Conservation (phyloP, 2,888 invertebrate genomes). For the Microctonus aethiopoides region DNA sequence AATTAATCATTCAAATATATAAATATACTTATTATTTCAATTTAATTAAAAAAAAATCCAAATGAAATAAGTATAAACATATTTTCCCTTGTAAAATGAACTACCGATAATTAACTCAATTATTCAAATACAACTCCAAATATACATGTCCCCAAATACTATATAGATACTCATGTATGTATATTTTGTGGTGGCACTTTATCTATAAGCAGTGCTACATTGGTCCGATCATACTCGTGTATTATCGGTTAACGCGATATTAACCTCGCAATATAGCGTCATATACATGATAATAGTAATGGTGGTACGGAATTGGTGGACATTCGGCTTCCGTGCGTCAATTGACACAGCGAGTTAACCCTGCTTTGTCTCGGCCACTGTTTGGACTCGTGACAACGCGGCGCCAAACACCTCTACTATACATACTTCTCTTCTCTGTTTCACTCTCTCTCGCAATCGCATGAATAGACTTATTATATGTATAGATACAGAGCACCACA, state of each 20-base stretch:
- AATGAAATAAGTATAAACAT: neutral
- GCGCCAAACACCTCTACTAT: conserved; percentile 29
- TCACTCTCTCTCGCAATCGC: conserved; percentile 1
- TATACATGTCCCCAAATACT: neutral
- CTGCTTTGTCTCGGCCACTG: conserved; percentile 59
- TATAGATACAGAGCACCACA: conserved; percentile 35
- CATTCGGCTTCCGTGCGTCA: conserved; percentile 55
- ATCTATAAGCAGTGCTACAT: conserved; percentile 28
- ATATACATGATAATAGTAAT: neutral
- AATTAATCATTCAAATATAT: too few species aligned
- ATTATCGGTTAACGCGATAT: conserved; percentile 51
- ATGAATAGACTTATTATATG: too few species aligned
- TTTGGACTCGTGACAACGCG: conserved; percentile 53
- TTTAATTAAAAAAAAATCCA: neutral
- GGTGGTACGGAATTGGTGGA: conserved; percentile 49
- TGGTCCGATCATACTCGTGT: conserved; percentile 40
- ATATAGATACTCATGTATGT: neutral
- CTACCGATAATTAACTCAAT: neutral
- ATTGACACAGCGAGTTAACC: conserved; percentile 66
- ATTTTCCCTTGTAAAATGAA: neutral
- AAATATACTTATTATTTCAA: too few species aligned
- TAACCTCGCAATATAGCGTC: conserved; percentile 39
- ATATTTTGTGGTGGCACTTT: neutral
- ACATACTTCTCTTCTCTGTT: conserved; percentile 9
- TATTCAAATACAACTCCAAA: neutral